A percentile compares a stretch with the other conserved stretches of the same genome.
These are phyloP conservation scores for Syritta pipiens DNA, from an alignment of 2,888 invertebrate genomes.

Conservation along the genomic window DNA sequence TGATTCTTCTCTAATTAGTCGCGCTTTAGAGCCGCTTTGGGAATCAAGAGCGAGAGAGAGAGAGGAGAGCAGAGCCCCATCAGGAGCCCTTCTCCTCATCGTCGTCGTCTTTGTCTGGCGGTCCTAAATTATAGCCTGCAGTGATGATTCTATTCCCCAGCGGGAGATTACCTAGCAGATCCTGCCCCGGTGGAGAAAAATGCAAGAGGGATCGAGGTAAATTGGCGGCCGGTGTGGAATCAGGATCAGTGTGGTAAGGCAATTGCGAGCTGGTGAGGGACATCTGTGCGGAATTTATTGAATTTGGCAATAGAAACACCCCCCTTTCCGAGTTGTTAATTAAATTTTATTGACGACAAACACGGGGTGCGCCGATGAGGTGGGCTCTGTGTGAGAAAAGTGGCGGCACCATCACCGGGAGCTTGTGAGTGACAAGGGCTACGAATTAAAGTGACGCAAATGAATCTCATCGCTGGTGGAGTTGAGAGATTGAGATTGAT, in stretches of 20 bases:
- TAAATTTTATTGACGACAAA: slow-evolving; percentile 49
- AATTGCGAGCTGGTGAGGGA: no score
- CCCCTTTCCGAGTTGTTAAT: slow-evolving; percentile 19
- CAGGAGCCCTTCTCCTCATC: no score
- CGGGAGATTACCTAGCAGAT: slow-evolving; percentile 31
- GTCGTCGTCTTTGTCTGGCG: background rate
- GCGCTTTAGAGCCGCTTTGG: slow-evolving; percentile 18
- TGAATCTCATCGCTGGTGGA: no score
- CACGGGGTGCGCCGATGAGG: no score
- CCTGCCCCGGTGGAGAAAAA: background rate
- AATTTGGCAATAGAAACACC: slow-evolving; percentile 19
- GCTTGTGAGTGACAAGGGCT: no score
- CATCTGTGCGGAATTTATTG: slow-evolving; percentile 48
- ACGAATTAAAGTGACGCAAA: no score
- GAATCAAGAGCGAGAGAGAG: slow-evolving; percentile 11
- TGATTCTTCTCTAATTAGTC: slow-evolving; percentile 56
- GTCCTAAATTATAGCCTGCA: slow-evolving; percentile 52
- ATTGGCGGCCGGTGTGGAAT: no score
- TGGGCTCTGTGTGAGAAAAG: no score
- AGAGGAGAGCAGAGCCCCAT: slow-evolving; percentile 5
- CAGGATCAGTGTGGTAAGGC: no score
- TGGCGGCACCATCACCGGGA: no score
- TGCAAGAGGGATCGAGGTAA: no score
- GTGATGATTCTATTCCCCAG: slow-evolving; percentile 57
- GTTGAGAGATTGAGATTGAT: no score